These are phyloP conservation scores for Argyrosomus regius DNA, from an alignment of 2,797 vertebrate species.

Conservation along the genomic window DNA sequence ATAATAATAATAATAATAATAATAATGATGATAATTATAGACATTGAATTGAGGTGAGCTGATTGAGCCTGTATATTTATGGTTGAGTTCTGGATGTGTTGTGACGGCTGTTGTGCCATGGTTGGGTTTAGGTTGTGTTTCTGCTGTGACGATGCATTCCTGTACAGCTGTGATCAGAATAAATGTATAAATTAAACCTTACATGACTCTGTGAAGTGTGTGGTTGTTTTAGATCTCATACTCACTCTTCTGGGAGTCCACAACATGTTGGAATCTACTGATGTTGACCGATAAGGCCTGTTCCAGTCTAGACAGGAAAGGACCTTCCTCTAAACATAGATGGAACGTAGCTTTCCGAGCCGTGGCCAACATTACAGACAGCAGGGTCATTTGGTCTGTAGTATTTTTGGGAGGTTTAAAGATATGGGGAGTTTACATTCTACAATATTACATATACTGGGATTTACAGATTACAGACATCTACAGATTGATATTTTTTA, in stretches of 20 bases:
- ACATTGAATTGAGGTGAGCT: conserved; percentile 66
- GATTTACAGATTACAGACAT: too few relatives aligned
- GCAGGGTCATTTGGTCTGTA: background rate
- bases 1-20: conserved; percentile 43
- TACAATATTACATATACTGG: background rate
- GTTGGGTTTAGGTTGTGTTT: conserved; percentile 84
- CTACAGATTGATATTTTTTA: background rate
- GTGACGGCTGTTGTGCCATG: conserved; percentile 80
- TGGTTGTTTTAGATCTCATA: conserved; percentile 8
- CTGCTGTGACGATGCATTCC: conserved; percentile 83
- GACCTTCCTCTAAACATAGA: background rate
- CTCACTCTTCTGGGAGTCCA: background rate
- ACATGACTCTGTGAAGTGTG: background rate
- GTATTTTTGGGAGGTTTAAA: background rate
- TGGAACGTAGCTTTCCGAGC: background rate
- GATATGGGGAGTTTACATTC: background rate
- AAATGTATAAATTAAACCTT: conserved; percentile 79
- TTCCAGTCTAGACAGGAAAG: background rate
- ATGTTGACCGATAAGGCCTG: background rate
- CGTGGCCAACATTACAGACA: background rate
- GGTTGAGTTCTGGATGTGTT: conserved; percentile 81
- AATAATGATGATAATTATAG: conserved; percentile 47
- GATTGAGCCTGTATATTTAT: conserved; percentile 78
- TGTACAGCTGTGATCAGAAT: conserved; percentile 85
- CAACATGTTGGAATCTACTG: background rate